Percentiles rank a stretch among this genome's conserved stretches.
Conservation (phyloP, 2,113 vertebrate species). For the Tapirus terrestris region DNA sequence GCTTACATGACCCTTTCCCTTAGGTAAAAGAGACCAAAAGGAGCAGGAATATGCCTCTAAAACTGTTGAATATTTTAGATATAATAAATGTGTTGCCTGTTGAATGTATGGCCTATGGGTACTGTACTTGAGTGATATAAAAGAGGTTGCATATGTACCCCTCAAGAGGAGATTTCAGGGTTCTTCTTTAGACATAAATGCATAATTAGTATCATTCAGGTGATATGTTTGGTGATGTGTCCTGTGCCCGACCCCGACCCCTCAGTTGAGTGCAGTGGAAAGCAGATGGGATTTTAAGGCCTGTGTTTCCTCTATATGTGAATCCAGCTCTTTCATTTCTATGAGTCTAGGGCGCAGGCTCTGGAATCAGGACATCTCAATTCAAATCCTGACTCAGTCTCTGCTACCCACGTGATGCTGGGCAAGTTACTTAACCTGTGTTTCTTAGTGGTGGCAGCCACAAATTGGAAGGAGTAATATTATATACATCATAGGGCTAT, state of each 20-base stretch:
- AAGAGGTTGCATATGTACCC: background rate
- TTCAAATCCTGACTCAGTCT: background rate
- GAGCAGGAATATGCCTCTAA: background rate
- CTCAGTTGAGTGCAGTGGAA: background rate
- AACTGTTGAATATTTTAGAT: background rate
- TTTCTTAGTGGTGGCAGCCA: background rate
- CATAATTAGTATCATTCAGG: background rate
- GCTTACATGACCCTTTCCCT: background rate
- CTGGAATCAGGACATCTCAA: background rate
- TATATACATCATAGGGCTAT: too few relatives aligned
- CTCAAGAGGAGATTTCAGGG: background rate
- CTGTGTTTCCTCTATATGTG: background rate
- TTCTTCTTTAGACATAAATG: background rate
- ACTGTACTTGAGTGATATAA: background rate
- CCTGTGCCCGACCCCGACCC: fast-evolving
- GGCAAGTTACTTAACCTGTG: background rate
- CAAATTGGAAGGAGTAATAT: background rate
- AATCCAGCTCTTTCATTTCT: background rate
- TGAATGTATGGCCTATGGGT: background rate
- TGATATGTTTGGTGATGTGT: background rate
- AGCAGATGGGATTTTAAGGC: background rate
- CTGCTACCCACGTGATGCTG: background rate
- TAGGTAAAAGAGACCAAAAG: background rate
- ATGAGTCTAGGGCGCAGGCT: background rate
- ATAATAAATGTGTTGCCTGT: background rate